Conservation (phyloP, 2,888 invertebrate genomes). For the Nomada ferruginata region DNA sequence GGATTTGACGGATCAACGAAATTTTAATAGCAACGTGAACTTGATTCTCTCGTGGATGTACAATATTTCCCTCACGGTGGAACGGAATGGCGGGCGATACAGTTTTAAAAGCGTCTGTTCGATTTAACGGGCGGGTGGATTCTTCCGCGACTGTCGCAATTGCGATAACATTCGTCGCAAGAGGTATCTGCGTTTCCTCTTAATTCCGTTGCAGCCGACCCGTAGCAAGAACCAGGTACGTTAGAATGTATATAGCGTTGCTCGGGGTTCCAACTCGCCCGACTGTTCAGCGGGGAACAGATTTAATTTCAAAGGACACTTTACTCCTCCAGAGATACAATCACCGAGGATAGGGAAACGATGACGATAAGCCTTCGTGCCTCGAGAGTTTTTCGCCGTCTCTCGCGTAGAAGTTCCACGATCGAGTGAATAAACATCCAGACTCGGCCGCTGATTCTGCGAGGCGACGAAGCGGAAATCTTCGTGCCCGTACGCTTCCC, state of each 20-base stretch:
- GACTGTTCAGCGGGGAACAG: conserved; percentile 58
- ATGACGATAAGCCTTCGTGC: conserved; percentile 66
- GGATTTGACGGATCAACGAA: conserved; percentile 16
- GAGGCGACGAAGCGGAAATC: conserved; percentile 70
- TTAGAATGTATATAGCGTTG: too few relatives aligned
- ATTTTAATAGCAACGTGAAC: not conserved
- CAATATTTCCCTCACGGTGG: not conserved
- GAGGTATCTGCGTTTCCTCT: too few relatives aligned
- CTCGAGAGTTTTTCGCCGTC: conserved; percentile 58
- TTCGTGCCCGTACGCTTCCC: conserved; percentile 39
- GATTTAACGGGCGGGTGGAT: too few relatives aligned
- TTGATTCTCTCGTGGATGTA: not conserved
- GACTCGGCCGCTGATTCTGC: conserved; percentile 63
- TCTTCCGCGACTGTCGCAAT: too few relatives aligned
- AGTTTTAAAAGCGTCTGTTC: too few relatives aligned
- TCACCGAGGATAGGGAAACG: conserved; percentile 39
- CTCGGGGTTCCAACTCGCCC: not conserved
- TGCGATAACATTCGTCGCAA: too few relatives aligned
- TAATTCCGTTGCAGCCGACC: too few relatives aligned
- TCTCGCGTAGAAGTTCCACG: conserved; percentile 61
- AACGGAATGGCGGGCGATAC: too few relatives aligned
- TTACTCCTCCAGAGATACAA: conserved; percentile 49
- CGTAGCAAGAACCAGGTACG: too few relatives aligned
- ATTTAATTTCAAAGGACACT: conserved; percentile 76
- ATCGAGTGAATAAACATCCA: conserved; percentile 70